phyloP scores from a whole-genome alignment of 2,113 vertebrate species.

The Phyllopteryx taeniolatus region DNA sequence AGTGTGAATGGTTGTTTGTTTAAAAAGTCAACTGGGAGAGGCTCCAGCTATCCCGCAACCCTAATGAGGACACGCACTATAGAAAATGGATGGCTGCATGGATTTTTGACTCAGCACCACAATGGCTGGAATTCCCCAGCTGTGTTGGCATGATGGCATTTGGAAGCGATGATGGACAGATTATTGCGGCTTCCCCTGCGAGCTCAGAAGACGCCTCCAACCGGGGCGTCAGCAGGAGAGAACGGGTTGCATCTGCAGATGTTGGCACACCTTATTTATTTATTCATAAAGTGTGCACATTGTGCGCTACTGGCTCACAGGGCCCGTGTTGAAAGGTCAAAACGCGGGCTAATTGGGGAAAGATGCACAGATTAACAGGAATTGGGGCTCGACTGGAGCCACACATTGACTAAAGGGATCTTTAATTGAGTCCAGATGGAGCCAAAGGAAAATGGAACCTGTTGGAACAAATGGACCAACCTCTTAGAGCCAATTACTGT shows the following conservation, averaged over 20 bases:
- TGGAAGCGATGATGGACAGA: neutral
- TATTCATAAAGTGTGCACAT: conserved; percentile 62
- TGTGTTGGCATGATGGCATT: neutral
- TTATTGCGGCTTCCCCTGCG: neutral
- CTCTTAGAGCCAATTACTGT: neutral
- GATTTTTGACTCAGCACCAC: conserved; percentile 38
- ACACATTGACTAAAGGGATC: conserved; percentile 21
- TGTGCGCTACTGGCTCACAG: conserved; percentile 41
- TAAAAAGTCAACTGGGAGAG: too few species aligned
- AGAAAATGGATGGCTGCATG: too few species aligned
- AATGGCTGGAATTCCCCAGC: conserved; percentile 41
- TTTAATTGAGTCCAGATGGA: conserved; percentile 52
- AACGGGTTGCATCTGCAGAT: conserved; percentile 20
- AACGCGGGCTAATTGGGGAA: conserved; percentile 47
- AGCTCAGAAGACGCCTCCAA: neutral
- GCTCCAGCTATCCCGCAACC: too few species aligned
- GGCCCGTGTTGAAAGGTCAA: conserved; percentile 61
- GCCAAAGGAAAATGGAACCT: conserved; percentile 10
- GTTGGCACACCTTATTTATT: conserved; percentile 46
- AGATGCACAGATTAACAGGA: conserved; percentile 53
- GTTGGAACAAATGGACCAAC: neutral
- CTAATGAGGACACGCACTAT: too few species aligned
- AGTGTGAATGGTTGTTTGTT: too few species aligned
- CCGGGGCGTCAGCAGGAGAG: neutral
- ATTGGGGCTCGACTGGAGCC: conserved; percentile 47